Conservation (phyloP, 1,140 invertebrate species). For the Akabosia matsudoensis region DNA sequence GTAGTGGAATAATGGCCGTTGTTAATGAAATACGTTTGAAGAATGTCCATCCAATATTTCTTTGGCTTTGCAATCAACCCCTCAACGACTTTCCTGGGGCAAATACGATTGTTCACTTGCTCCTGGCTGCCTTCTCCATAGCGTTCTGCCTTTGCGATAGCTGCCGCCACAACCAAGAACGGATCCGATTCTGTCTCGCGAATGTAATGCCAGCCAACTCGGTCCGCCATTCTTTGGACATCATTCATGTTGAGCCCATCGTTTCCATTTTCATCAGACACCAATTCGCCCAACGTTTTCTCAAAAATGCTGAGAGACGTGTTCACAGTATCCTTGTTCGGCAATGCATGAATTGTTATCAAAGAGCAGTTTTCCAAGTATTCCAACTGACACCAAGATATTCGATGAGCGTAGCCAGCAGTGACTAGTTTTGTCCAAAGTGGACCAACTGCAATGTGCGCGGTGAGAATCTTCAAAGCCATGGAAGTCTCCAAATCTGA, state of each 20-base stretch:
- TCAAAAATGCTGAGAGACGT: not conserved
- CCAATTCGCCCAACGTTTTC: constrained; percentile 13
- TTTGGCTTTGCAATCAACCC: constrained; percentile 62
- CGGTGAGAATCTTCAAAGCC: constrained; percentile 41
- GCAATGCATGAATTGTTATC: constrained; percentile 40
- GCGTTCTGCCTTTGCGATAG: constrained; percentile 40
- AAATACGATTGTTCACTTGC: constrained; percentile 63
- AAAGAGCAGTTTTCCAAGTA: constrained; percentile 40
- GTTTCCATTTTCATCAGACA: constrained; percentile 1
- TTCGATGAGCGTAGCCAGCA: constrained; percentile 36
- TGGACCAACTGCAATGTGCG: constrained; percentile 41
- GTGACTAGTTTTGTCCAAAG: constrained; percentile 40
- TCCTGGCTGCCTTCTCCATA: constrained; percentile 34
- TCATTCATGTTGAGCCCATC: constrained; percentile 15
- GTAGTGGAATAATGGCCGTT: constrained; percentile 51
- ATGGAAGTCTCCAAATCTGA: constrained; percentile 35
- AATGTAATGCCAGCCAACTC: constrained; percentile 45
- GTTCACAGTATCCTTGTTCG: constrained; percentile 26
- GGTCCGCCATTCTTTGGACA: constrained; percentile 41
- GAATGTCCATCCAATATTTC: constrained; percentile 68
- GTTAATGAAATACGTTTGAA: constrained; percentile 69
- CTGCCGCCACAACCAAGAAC: constrained; percentile 38
- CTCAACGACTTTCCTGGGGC: constrained; percentile 64
- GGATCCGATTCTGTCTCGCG: constrained; percentile 43
- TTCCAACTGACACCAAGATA: constrained; percentile 46